phyloP scores from a whole-genome alignment of 23 tunicate genomes.

The Clavelina lepadiformis region DNA sequence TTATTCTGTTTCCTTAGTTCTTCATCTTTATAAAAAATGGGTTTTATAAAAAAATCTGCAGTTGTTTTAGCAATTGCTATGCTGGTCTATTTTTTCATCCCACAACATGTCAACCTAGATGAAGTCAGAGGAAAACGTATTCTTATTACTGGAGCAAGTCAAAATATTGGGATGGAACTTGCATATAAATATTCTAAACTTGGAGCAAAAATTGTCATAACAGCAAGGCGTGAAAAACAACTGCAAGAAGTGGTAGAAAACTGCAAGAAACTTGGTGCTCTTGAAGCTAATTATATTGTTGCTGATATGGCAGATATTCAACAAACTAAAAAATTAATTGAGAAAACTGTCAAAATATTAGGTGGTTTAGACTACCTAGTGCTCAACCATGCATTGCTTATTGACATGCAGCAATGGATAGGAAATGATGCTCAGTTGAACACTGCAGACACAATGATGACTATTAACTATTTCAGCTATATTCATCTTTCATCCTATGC shows the following conservation, averaged over 20 bases:
- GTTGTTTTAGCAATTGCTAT: no score
- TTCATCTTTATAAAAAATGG: no score
- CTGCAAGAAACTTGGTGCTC: constrained; percentile 57
- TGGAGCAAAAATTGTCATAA: constrained; percentile 62
- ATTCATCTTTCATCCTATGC: constrained; percentile 26
- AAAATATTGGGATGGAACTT: constrained; percentile 71
- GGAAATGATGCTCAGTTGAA: no score
- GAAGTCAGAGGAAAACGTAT: constrained; percentile 39
- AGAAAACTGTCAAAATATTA: constrained; percentile 22
- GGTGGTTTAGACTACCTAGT: constrained; percentile 75
- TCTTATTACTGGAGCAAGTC: constrained; percentile 79
- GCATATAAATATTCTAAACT: constrained; percentile 57
- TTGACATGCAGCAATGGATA: no score
- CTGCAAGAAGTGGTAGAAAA: constrained; percentile 43
- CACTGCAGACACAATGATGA: no score
- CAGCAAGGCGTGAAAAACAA: constrained; percentile 39
- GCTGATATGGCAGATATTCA: constrained; percentile 62
- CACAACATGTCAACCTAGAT: no score
- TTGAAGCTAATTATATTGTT: constrained; percentile 21
- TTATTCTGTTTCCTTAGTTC: no score
- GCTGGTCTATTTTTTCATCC: no score
- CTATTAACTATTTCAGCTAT: constrained; percentile 37
- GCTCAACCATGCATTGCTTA: constrained; percentile 71
- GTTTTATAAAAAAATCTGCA: no score
- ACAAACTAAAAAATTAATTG: constrained; percentile 17